Evolutionary conservation across 2,113 vertebrate genomes (phyloP).

Genomic region (Pleuronectes platessa): DNA sequence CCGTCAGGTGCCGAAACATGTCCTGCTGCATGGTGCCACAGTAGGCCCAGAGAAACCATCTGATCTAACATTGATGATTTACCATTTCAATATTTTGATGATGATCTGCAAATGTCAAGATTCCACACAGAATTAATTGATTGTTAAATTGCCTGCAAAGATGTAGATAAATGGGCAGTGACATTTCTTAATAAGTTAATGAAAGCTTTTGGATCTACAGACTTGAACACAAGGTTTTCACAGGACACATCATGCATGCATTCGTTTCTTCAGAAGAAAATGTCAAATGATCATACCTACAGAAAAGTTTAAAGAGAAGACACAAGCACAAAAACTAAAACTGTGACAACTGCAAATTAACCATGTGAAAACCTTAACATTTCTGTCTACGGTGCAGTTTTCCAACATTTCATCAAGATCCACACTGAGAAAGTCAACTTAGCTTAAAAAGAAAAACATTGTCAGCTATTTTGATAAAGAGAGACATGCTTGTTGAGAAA

Average conservation of each 20-base stretch:
- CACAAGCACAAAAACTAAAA: not conserved
- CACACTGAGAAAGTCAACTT: not conserved
- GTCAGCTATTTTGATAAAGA: no score
- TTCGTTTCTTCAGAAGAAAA: not conserved
- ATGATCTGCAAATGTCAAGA: not conserved
- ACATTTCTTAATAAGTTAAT: not conserved
- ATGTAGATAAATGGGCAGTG: not conserved
- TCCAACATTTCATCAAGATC: not conserved
- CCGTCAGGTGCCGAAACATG: constrained; percentile 26
- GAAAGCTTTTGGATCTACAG: not conserved
- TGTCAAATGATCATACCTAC: not conserved
- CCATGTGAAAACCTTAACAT: not conserved
- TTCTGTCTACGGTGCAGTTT: not conserved
- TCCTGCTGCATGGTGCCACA: constrained; percentile 7
- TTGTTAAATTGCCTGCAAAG: not conserved
- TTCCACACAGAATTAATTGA: not conserved
- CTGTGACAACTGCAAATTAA: not conserved
- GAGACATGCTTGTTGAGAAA: no score
- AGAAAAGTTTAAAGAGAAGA: no score
- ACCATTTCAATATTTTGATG: not conserved
- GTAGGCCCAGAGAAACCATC: not conserved
- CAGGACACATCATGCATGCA: not conserved
- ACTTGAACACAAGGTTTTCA: not conserved
- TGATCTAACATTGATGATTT: no score
- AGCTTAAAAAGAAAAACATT: no score